A percentile compares a stretch with the other conserved stretches of the same genome.
phyloP scores from a whole-genome alignment of 2,113 vertebrate genomes.

The Odocoileus virginianus region DNA sequence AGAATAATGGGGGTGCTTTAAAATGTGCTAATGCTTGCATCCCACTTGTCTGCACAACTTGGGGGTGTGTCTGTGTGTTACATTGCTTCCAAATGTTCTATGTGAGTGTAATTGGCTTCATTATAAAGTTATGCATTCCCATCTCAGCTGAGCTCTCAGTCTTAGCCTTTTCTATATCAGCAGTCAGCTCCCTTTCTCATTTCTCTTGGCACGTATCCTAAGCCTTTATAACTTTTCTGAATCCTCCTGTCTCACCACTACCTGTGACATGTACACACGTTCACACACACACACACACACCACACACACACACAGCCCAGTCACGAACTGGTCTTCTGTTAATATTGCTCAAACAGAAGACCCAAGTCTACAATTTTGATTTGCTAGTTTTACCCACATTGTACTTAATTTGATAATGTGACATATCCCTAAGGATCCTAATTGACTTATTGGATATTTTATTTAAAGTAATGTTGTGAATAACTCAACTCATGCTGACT shows the following conservation, averaged over 20 bases:
- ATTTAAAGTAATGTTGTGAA: constrained; percentile 31
- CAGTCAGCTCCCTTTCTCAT: background rate
- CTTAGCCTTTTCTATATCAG: background rate
- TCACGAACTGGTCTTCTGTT: background rate
- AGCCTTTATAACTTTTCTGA: background rate
- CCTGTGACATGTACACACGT: rapidly evolving
- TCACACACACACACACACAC: rapidly evolving
- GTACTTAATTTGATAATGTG: background rate
- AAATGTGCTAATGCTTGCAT: background rate
- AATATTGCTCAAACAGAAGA: background rate
- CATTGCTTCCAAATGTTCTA: background rate
- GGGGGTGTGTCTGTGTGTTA: background rate
- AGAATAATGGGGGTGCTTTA: background rate
- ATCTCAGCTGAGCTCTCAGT: background rate
- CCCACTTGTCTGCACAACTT: background rate
- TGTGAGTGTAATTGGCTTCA: background rate
- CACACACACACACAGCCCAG: background rate
- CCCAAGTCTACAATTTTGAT: background rate
- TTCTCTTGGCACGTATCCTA: background rate
- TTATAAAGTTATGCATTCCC: background rate
- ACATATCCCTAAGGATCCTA: background rate
- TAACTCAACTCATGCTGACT: background rate
- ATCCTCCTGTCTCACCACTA: background rate
- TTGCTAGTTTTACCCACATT: background rate
- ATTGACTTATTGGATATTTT: constrained; percentile 13